Evolutionary conservation across 1,140 invertebrate genomes (phyloP).

Genomic region (Drosophila willistoni): DNA sequence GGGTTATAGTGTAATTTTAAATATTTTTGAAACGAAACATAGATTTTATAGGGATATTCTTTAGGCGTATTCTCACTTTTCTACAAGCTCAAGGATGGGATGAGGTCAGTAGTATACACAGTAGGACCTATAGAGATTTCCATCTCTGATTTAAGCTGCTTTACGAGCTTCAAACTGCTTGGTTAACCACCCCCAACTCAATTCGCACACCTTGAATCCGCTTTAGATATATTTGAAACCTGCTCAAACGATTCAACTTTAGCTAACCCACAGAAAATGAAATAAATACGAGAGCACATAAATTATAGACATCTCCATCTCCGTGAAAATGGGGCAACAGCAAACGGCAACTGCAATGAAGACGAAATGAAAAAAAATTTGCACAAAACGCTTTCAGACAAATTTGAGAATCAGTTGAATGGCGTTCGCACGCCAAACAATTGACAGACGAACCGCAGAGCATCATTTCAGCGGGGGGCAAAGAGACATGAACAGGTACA

Average conservation of each 20-base stretch:
- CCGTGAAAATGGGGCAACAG: conserved; percentile 18
- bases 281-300: conserved; percentile 75
- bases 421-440: conserved; percentile 74
- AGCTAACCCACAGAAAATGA: conserved; percentile 63
- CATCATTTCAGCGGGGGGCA: conserved; percentile 9
- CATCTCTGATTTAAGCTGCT: no score
- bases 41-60: no score
- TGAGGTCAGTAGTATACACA: no score
- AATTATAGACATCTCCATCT: conserved; percentile 43
- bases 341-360: conserved; percentile 1
- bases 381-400: conserved; percentile 75
- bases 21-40: no score
- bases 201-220: background rate
- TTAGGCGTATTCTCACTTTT: no score
- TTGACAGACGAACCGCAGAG: conserved; percentile 74
- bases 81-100: no score
- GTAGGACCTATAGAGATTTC: no score
- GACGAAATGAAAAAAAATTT: conserved; percentile 44
- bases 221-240: conserved; percentile 21
- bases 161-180: background rate
- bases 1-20: no score
- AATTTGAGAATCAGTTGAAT: conserved; percentile 74
- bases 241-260: conserved; percentile 10
- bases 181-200: background rate
- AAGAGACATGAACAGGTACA: no score